phyloP scores from a whole-genome alignment of 2,113 vertebrate species.

The Tachuris rubrigastra region DNA sequence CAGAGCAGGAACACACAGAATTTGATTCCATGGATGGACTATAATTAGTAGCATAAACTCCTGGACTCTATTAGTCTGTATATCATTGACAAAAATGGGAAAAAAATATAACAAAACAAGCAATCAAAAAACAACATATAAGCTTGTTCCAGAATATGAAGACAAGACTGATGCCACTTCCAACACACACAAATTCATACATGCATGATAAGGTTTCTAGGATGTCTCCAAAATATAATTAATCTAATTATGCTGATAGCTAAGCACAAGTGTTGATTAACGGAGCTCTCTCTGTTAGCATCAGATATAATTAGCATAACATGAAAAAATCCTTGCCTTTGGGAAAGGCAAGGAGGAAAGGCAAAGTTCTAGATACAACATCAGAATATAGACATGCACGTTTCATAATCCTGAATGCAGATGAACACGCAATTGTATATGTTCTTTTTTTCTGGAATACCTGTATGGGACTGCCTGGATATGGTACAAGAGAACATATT shows the following conservation, averaged over 20 bases:
- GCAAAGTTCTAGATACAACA: not conserved
- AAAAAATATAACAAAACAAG: not conserved
- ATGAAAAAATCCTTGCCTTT: conserved; percentile 9
- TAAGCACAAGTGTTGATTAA: conserved; percentile 35
- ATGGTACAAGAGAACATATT: not conserved
- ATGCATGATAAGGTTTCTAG: not conserved
- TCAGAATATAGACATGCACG: not conserved
- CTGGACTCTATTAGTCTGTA: not conserved
- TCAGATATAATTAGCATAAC: conserved; percentile 5
- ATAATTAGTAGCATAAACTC: not conserved
- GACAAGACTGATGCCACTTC: not conserved
- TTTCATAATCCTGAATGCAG: not conserved
- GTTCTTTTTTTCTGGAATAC: not conserved
- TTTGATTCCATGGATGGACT: not conserved
- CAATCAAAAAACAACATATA: not conserved
- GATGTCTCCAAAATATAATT: conserved; percentile 10
- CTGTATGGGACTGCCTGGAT: not conserved
- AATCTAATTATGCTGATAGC: conserved; percentile 29
- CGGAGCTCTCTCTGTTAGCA: not conserved
- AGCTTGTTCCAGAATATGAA: not conserved
- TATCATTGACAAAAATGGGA: not conserved
- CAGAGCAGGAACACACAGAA: not conserved
- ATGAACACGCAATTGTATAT: not conserved
- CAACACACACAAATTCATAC: not conserved
- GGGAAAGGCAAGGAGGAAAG: not conserved